Base-by-base conservation (phyloP, 2,797 vertebrate species). In the Xyrichtys novacula region DNA sequence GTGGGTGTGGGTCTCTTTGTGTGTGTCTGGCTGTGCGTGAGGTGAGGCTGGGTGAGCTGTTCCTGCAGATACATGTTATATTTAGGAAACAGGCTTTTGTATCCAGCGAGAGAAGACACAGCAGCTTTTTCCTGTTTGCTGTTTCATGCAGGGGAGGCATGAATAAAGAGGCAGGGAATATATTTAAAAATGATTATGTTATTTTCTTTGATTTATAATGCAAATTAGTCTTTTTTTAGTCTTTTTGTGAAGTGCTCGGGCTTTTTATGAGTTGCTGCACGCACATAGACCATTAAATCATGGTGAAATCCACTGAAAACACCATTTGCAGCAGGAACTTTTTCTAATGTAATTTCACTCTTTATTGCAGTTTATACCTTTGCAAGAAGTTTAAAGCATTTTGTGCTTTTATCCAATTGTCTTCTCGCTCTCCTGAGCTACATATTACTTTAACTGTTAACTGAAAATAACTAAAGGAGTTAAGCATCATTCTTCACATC, bases 31-130 rank as follows among this genome's bases (percentile, higher is more conserved):
- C 56, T 63, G 59, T 31, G 7, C 2, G 39, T 54, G 70, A 52
- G 64, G 31, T 61, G 68, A 71, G 23, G 29, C 56, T 38, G 47
- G 31, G 20, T 43, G 38, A 74, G 42, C 53, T 56, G 53, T 36
- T 34, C 23, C 59, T 63, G 66, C 53, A 53, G 65, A 31, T 48
- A 2, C 40, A 6, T 39, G 42, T 61, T 69, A 46, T 70, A 60
- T 71, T 75, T 72, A 57, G 55, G 31, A 49, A 16, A 1, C 46
- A 20, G 23, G 12, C 38, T 68, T 16, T 40, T 46, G 36, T 2
- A 46, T 44, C 2, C 14, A 38, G 20, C 38, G 49, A 8, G n/a
- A 39, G 29, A 36, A 47, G 0, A 61, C 38, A 12, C 23, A 1
- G 36, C n/a, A 4, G n/a, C 9, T 2, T 49, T 26, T 29, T 15